Evolutionary conservation across 2,888 invertebrate species (phyloP).

Genomic region (Myopa tessellatipennis): DNA sequence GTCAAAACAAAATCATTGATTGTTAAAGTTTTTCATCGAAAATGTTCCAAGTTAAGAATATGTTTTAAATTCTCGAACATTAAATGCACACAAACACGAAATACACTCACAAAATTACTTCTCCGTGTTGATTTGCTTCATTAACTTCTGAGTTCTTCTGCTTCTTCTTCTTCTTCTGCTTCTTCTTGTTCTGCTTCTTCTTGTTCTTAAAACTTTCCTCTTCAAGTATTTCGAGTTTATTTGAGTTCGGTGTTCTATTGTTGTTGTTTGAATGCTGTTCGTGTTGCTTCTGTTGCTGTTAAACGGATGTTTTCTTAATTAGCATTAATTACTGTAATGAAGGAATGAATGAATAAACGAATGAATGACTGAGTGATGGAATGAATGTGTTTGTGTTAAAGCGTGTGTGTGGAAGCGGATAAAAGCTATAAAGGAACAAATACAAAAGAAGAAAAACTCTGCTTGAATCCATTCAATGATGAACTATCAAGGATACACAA

Average conservation of each 20-base stretch:
- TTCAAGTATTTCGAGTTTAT: background rate
- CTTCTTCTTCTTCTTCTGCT: background rate
- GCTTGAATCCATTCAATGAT: too few relatives aligned
- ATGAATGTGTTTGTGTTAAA: too few relatives aligned
- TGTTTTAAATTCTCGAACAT: background rate
- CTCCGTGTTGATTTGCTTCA: background rate
- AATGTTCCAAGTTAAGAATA: background rate
- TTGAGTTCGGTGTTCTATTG: background rate
- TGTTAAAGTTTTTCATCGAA: background rate
- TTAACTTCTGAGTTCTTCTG: background rate
- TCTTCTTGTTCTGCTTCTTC: background rate
- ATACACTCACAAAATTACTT: background rate
- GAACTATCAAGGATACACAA: too few relatives aligned
- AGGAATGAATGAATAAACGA: too few relatives aligned
- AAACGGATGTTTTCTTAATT: background rate
- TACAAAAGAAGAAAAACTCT: too few relatives aligned
- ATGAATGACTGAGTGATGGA: too few relatives aligned
- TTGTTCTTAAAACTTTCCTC: background rate
- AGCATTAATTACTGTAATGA: background rate
- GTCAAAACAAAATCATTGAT: too few relatives aligned
- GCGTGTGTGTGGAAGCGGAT: too few relatives aligned
- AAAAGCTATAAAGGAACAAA: too few relatives aligned
- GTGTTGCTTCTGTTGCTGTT: slow-evolving; percentile 3
- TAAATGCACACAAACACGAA: background rate
- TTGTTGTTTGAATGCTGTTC: background rate